These are phyloP conservation scores for Hydrotaea diabolus DNA, from an alignment of 2,888 invertebrate genomes.

Conservation along the genomic window DNA sequence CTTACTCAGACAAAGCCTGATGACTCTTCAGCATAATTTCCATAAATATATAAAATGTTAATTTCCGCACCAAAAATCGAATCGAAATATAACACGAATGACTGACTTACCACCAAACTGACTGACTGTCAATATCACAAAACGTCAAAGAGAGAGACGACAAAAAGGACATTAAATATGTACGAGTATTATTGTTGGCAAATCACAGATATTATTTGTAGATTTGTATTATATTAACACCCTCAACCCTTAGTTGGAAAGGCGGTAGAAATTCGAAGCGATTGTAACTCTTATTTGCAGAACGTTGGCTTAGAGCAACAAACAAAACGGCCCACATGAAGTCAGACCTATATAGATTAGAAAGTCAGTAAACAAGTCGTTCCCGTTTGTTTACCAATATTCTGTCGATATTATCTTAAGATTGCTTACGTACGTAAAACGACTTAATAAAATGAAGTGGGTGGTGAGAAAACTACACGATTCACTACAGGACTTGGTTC, in stretches of 20 bases:
- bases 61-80: slow-evolving; percentile 42
- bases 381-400: too few species aligned
- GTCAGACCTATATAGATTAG: too few species aligned
- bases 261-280: not conserved
- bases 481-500: too few species aligned
- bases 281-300: not conserved
- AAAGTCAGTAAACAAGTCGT: too few species aligned
- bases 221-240: slow-evolving; percentile 16
- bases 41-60: slow-evolving; percentile 44
- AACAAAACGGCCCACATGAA: too few species aligned
- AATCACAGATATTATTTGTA: slow-evolving; percentile 53
- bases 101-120: not conserved
- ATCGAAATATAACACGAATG: not conserved
- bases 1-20: slow-evolving; percentile 9
- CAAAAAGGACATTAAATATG: slow-evolving; percentile 54
- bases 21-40: slow-evolving; percentile 32
- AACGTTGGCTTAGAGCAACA: too few species aligned
- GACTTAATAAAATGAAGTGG: too few species aligned
- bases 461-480: too few species aligned
- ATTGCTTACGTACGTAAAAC: too few species aligned
- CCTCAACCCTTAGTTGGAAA: not conserved
- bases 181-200: slow-evolving; percentile 56
- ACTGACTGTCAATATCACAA: not conserved
- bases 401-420: too few species aligned
- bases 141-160: not conserved